Percentiles rank a stretch among this genome's conserved stretches.
Evolutionary conservation across 1,140 invertebrate species (phyloP).

Genomic region (Sminthurides bifidus): DNA sequence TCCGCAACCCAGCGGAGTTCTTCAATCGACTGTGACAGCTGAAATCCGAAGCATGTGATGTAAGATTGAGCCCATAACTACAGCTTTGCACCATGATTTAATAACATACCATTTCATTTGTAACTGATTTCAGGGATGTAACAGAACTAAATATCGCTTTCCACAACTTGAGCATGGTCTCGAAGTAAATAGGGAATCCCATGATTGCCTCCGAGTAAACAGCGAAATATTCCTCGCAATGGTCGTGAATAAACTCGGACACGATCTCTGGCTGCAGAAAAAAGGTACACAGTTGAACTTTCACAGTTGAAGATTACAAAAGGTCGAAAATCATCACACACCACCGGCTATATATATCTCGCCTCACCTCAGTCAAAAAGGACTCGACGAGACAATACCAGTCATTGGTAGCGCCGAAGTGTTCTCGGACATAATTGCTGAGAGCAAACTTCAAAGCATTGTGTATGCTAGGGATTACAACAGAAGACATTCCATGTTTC

Average conservation of each 20-base stretch:
- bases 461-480: slow-evolving; percentile 10
- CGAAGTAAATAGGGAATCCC: slow-evolving; percentile 2
- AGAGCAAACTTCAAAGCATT: slow-evolving; percentile 15
- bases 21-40: slow-evolving; percentile 1
- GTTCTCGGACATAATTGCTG: slow-evolving; percentile 7
- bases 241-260: background rate
- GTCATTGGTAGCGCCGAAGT: slow-evolving; percentile 15
- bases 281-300: too few relatives aligned
- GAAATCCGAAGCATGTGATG: background rate
- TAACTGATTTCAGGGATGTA: background rate
- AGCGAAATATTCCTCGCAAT: background rate
- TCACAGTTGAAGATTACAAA: too few relatives aligned
- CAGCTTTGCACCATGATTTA: background rate
- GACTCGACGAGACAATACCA: slow-evolving; percentile 14
- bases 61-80: background rate
- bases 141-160: background rate
- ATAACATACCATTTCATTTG: slow-evolving; percentile 2
- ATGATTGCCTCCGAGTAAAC: background rate
- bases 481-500: slow-evolving; percentile 14
- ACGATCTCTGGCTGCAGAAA: slow-evolving; percentile 1
- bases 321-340: too few relatives aligned
- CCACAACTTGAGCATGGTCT: slow-evolving; percentile 6
- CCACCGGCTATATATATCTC: background rate
- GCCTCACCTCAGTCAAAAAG: too few relatives aligned
- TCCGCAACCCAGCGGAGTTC: slow-evolving; percentile 8